These are phyloP conservation scores for Cataglyphis hispanica DNA, from an alignment of 1,140 invertebrate genomes.

Conservation along the genomic window DNA sequence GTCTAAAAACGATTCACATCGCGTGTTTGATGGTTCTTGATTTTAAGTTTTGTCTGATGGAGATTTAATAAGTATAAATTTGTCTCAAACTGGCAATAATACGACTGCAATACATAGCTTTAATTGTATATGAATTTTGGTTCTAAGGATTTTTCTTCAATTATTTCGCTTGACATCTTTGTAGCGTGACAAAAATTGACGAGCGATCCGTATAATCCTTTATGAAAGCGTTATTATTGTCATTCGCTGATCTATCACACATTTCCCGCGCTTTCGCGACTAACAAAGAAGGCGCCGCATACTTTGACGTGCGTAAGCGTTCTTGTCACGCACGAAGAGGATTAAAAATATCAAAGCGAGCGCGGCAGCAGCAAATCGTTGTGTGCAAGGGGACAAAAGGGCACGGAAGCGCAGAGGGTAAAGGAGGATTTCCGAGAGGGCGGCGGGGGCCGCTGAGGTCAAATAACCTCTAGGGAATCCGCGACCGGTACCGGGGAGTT, in stretches of 20 bases:
- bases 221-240: background rate
- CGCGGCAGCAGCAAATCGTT: background rate
- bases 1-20: background rate
- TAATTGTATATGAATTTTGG: background rate
- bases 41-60: background rate
- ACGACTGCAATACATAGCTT: background rate
- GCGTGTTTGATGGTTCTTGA: background rate
- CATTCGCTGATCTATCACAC: background rate
- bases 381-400: background rate
- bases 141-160: background rate
- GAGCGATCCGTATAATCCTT: background rate
- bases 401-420: background rate
- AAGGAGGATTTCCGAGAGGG: slow-evolving; percentile 31
- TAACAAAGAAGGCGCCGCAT: background rate
- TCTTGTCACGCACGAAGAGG: background rate
- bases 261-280: slow-evolving; percentile 1
- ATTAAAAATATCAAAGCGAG: slow-evolving; percentile 51
- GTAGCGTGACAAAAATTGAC: background rate
- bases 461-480: slow-evolving; percentile 48
- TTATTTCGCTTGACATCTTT: background rate
- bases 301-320: slow-evolving; percentile 21
- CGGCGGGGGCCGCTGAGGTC: slow-evolving; percentile 50
- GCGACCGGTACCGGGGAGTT: slow-evolving; percentile 26
- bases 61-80: background rate
- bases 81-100: background rate